phyloP scores from a whole-genome alignment of 2,113 vertebrate genomes.

The Daubentonia madagascariensis region DNA sequence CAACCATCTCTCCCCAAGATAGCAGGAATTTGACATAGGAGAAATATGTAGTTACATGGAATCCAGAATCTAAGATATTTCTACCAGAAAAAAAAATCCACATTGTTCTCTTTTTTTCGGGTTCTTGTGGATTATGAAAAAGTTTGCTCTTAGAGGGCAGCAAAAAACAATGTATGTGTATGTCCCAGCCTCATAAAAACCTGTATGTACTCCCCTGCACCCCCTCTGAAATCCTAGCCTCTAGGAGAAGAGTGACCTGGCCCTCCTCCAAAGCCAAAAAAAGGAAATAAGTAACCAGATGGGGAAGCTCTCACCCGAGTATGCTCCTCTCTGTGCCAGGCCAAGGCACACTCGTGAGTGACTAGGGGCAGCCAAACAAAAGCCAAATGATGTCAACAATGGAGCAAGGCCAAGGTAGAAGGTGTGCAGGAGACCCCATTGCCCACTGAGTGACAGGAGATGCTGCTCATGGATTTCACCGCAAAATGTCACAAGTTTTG shows the following conservation, averaged over 20 bases:
- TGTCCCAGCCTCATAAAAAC: neutral
- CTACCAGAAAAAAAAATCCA: neutral
- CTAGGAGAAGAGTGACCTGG: neutral
- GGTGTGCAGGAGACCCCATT: neutral
- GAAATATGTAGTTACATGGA: neutral
- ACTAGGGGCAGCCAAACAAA: constrained; percentile 11
- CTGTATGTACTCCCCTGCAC: neutral
- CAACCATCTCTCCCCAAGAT: neutral
- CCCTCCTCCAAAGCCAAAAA: constrained; percentile 37
- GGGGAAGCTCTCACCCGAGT: constrained; percentile 32
- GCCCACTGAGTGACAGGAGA: neutral
- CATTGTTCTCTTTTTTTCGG: neutral
- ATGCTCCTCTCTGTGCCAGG: neutral
- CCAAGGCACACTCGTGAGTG: neutral
- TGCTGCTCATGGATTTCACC: neutral
- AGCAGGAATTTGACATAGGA: neutral
- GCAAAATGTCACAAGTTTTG: neutral
- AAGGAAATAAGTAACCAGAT: constrained; percentile 55
- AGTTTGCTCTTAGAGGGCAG: constrained; percentile 7
- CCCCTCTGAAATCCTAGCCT: neutral
- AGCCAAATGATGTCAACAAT: neutral
- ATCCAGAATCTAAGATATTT: constrained; percentile 13
- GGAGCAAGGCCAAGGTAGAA: neutral
- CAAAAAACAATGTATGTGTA: neutral
- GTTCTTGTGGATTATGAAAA: neutral